Evolutionary conservation across 35 echinoderm and acorn worm genomes (phyloP), one percentile per base, ranked within the genome.

Genomic region (Ophiothrix spiculata): DNA sequence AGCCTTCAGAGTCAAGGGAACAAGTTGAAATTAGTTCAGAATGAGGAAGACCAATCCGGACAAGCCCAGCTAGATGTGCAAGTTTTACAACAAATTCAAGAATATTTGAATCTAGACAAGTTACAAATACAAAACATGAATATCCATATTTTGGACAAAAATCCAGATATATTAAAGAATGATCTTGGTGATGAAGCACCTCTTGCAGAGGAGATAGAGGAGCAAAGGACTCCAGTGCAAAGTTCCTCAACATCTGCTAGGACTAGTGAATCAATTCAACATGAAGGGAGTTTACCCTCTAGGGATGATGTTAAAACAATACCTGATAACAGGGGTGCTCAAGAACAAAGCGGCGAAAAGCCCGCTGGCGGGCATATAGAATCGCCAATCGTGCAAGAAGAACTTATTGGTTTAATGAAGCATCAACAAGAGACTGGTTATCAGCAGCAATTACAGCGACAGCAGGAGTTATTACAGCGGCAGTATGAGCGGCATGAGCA

Each of bases 391-490:
- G n/a, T n/a, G n/a, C n/a, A n/a, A n/a, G 38, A 42, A 33, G 41
- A 36, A 0, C 16, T 69, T 6, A 69, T 69, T 69, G 60, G 29
- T 69, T 28, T 69, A 25, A 69, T 69, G 3, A 69, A 69, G 60
- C 8, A 69, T 23, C 56, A 56, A 25, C 56, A 35, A 14, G 41
- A 83, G 28, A 31, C n/a, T 1, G 32, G 35, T 3, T 49, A 83
- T 0, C 56, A 56, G 31, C 33, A 63, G 46, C 41, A 56, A 34
- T 63, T 41, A 25, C 39, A 63, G 81, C 56, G 35, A 54, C 81
- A 56, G 81, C 40, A 83, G 46, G 42, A 83, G 81, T 25, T 33
- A 73, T 74, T 31, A n/a, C 56, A 86, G 84, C 84, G 74, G 33
- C 84, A 86, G 64, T 64, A 21, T n/a, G 21, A 75, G 69, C 74